Conservation (phyloP, 1,140 invertebrate genomes). For the Armadillidium nasatum region DNA sequence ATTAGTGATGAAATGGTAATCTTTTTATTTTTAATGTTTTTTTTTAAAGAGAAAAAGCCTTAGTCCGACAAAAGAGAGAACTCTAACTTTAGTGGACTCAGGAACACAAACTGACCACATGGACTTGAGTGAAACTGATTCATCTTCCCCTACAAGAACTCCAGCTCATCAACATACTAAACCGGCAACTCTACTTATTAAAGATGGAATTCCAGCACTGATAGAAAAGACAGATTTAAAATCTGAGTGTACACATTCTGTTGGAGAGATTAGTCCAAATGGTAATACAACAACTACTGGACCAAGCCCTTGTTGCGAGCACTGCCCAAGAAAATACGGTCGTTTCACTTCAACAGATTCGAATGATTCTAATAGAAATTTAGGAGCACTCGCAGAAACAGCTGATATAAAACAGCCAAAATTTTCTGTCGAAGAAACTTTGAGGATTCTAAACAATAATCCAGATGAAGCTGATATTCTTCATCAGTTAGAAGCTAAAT, state of each 20-base stretch:
- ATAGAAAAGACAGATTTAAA: neutral
- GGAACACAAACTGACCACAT: slow-evolving; percentile 46
- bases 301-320: slow-evolving; percentile 36
- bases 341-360: slow-evolving; percentile 39
- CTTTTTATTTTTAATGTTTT: neutral
- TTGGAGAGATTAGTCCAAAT: slow-evolving; percentile 36
- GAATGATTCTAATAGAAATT: slow-evolving; percentile 38
- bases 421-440: slow-evolving; percentile 33
- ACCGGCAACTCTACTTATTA: slow-evolving; percentile 18
- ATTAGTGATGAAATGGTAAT: too few relatives aligned
- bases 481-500: slow-evolving; percentile 34
- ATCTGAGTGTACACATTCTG: slow-evolving; percentile 30
- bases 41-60: slow-evolving; percentile 32
- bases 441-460: slow-evolving; percentile 37
- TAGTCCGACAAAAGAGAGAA: slow-evolving; percentile 41
- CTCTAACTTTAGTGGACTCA: slow-evolving; percentile 41
- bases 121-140: slow-evolving; percentile 46
- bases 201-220: neutral
- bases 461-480: slow-evolving; percentile 39
- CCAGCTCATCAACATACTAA: slow-evolving; percentile 30
- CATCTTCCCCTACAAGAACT: slow-evolving; percentile 36
- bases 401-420: slow-evolving; percentile 14
- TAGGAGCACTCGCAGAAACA: slow-evolving; percentile 29
- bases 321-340: slow-evolving; percentile 34
- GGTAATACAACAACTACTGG: slow-evolving; percentile 32